Conservation (phyloP, 2,888 invertebrate genomes). For the Syritta pipiens region DNA sequence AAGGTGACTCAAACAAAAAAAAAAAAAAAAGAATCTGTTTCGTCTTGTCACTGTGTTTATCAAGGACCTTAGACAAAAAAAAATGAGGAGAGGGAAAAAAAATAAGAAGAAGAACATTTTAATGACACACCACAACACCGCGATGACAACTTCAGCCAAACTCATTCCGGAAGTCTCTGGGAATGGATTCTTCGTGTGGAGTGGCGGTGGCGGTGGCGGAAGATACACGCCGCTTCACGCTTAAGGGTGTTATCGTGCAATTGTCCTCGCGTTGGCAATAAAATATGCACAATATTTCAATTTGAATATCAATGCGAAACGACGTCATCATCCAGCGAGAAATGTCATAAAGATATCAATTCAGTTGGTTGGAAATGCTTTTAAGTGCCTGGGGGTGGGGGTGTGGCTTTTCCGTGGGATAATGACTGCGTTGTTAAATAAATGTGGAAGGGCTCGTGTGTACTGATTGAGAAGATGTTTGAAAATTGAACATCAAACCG, state of each 20-base stretch:
- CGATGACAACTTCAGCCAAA: constrained; percentile 65
- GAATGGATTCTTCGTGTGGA: constrained; percentile 37
- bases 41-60: constrained; percentile 58
- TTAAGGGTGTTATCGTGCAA: constrained; percentile 63
- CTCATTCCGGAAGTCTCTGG: constrained; percentile 54
- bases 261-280: constrained; percentile 47
- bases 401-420: constrained; percentile 32
- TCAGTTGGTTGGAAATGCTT: constrained; percentile 22
- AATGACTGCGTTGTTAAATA: constrained; percentile 43
- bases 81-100: neutral
- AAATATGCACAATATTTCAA: constrained; percentile 69
- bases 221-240: constrained; percentile 7
- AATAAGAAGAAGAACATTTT: constrained; percentile 35
- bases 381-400: neutral
- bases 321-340: constrained; percentile 66
- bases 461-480: constrained; percentile 31
- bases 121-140: constrained; percentile 47
- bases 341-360: constrained; percentile 68
- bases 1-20: neutral
- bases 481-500: constrained; percentile 4
- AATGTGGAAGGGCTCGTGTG: constrained; percentile 20
- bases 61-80: constrained; percentile 33
- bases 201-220: no score
- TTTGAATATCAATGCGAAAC: constrained; percentile 68
- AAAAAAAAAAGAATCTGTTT: constrained; percentile 14